These are phyloP conservation scores for Pristis pectinata DNA, from an alignment of 2,797 vertebrate genomes.

Conservation along the genomic window DNA sequence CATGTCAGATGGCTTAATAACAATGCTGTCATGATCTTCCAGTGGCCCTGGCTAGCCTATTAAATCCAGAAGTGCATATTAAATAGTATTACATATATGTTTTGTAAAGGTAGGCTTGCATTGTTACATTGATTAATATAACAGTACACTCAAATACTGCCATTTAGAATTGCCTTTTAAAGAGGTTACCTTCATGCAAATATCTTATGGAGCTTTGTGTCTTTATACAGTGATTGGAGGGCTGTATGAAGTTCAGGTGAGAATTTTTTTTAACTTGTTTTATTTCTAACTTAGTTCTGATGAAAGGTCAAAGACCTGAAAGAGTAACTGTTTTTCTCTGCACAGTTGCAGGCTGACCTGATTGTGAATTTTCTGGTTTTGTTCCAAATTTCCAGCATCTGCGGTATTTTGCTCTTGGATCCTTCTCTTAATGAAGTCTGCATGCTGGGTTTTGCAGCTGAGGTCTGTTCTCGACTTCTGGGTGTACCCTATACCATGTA, in stretches of 20 bases:
- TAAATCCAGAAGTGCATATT: not conserved
- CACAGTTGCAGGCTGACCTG: too few relatives aligned
- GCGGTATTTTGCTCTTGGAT: too few relatives aligned
- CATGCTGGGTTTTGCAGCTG: too few relatives aligned
- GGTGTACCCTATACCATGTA: too few relatives aligned
- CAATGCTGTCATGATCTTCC: not conserved
- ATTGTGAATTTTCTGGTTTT: too few relatives aligned
- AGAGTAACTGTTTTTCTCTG: too few relatives aligned
- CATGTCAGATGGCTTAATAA: not conserved
- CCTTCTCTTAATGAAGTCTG: too few relatives aligned
- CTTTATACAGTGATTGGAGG: not conserved
- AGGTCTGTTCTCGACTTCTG: too few relatives aligned
- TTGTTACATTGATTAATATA: not conserved
- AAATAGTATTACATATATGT: not conserved
- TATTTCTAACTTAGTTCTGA: too few relatives aligned
- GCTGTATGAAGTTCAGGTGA: not conserved
- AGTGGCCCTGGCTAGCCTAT: not conserved
- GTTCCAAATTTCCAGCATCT: too few relatives aligned
- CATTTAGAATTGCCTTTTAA: not conserved
- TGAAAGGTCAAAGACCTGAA: too few relatives aligned
- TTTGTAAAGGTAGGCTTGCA: not conserved
- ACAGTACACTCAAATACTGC: not conserved
- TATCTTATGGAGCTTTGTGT: not conserved
- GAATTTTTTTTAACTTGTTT: not conserved
- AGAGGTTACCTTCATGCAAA: not conserved